A percentile compares a stretch with the other conserved stretches of the same genome.
These are phyloP conservation scores for Strigamia transsilvanica DNA, from an alignment of 2,888 invertebrate species.

Conservation along the genomic window DNA sequence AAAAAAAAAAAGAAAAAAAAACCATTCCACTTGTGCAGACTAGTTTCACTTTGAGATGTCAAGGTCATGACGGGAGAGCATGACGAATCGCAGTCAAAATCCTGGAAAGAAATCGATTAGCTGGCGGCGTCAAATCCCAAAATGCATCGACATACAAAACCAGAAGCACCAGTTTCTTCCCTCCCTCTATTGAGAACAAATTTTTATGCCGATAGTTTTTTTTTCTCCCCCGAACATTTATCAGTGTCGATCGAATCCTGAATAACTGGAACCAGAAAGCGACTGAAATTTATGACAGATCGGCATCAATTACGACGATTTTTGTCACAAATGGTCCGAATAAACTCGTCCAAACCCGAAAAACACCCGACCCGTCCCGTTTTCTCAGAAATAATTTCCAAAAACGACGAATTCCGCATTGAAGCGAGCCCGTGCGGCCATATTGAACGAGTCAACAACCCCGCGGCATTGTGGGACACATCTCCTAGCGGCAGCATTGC, in stretches of 20 bases:
- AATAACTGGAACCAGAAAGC: neutral
- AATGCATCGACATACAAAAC: constrained; percentile 35
- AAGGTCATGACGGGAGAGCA: constrained; percentile 42
- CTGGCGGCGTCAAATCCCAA: constrained; percentile 42
- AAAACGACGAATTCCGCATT: no score
- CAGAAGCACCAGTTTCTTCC: constrained; percentile 45
- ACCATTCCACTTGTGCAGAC: constrained; percentile 15
- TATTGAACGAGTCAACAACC: no score
- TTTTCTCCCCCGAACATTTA: neutral
- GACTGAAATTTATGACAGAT: neutral
- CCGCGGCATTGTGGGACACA: no score
- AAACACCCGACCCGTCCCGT: no score
- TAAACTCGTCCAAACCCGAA: neutral
- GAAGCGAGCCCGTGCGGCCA: no score
- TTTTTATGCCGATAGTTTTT: neutral
- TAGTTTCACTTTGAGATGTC: constrained; percentile 39
- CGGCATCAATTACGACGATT: neutral
- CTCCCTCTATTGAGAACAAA: constrained; percentile 29
- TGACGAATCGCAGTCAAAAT: constrained; percentile 44
- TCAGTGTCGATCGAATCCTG: constrained; percentile 30
- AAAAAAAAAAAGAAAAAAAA: neutral
- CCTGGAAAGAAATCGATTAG: constrained; percentile 44
- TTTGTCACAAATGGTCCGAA: neutral
- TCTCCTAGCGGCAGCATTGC: no score
- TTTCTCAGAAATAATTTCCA: no score